Conservation (phyloP, 1,140 invertebrate genomes). For the Drosophila ogumai region DNA sequence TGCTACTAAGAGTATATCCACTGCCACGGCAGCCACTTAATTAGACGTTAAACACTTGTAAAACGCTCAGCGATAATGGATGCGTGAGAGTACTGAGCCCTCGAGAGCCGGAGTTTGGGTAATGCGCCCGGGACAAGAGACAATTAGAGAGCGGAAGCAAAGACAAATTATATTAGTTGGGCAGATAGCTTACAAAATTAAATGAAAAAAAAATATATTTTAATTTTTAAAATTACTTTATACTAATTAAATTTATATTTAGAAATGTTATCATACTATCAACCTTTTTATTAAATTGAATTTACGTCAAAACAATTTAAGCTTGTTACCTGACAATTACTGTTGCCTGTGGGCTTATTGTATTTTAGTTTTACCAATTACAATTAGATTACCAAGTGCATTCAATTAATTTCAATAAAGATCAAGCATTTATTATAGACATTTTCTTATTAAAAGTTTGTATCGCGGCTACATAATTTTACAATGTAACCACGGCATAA, state of each 20-base stretch:
- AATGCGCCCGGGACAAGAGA: slow-evolving; percentile 19
- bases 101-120: slow-evolving; percentile 26
- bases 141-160: slow-evolving; percentile 12
- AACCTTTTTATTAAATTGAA: not conserved
- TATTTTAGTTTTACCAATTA: no score
- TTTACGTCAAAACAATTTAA: no score
- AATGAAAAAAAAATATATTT: not conserved
- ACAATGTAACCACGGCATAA: not conserved
- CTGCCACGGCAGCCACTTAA: slow-evolving; percentile 77
- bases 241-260: not conserved
- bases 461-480: not conserved
- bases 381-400: no score
- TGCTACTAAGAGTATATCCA: slow-evolving; percentile 28
- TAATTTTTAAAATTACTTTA: not conserved
- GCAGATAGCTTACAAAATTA: not conserved
- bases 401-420: not conserved
- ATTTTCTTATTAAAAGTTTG: not conserved
- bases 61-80: slow-evolving; percentile 79
- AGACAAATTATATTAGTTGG: slow-evolving; percentile 10
- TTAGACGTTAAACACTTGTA: slow-evolving; percentile 83
- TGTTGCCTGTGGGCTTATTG: no score
- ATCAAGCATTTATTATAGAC: not conserved
- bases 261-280: no score
- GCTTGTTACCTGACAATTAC: no score
- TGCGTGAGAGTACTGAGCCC: slow-evolving; percentile 44